Evolutionary conservation across 2,113 vertebrate genomes (phyloP).

Genomic region (Halichoeres trimaculatus): DNA sequence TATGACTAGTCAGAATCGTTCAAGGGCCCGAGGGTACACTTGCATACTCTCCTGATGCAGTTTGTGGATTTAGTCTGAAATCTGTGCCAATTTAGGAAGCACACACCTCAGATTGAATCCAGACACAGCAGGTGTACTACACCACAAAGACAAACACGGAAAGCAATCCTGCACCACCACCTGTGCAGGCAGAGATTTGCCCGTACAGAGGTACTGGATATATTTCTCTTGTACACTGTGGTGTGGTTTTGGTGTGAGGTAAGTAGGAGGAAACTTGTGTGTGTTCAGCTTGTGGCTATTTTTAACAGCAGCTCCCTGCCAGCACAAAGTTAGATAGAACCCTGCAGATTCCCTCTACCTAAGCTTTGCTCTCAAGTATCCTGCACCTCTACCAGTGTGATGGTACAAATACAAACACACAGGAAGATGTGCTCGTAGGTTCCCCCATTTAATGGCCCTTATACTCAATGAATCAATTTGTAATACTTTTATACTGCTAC

Average conservation of each 20-base stretch:
- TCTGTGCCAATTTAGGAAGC: slow-evolving; percentile 42
- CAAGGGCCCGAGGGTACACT: slow-evolving; percentile 14
- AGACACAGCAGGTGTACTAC: slow-evolving; percentile 54
- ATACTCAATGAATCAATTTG: too few relatives aligned
- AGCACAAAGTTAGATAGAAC: slow-evolving; percentile 51
- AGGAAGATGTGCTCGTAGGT: neutral
- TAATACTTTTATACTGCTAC: too few relatives aligned
- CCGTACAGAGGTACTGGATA: slow-evolving; percentile 35
- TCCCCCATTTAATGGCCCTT: too few relatives aligned
- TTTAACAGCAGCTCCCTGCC: slow-evolving; percentile 71
- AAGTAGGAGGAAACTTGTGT: slow-evolving; percentile 60
- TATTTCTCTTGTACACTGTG: slow-evolving; percentile 27
- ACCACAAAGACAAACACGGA: slow-evolving; percentile 54
- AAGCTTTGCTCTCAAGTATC: slow-evolving; percentile 13
- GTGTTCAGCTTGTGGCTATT: slow-evolving; percentile 72
- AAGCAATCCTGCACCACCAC: slow-evolving; percentile 39
- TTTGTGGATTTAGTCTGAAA: slow-evolving; percentile 44
- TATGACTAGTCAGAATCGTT: slow-evolving; percentile 30
- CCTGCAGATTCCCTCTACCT: slow-evolving; percentile 39
- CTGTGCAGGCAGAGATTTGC: slow-evolving; percentile 43
- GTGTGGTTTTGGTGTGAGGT: slow-evolving; percentile 57
- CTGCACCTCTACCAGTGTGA: too few relatives aligned
- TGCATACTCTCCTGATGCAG: slow-evolving; percentile 30
- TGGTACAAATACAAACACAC: neutral
- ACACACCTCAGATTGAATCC: slow-evolving; percentile 36